These are phyloP conservation scores for Reticulitermes lucifugus DNA, from an alignment of 2,888 invertebrate genomes.

Conservation along the genomic window DNA sequence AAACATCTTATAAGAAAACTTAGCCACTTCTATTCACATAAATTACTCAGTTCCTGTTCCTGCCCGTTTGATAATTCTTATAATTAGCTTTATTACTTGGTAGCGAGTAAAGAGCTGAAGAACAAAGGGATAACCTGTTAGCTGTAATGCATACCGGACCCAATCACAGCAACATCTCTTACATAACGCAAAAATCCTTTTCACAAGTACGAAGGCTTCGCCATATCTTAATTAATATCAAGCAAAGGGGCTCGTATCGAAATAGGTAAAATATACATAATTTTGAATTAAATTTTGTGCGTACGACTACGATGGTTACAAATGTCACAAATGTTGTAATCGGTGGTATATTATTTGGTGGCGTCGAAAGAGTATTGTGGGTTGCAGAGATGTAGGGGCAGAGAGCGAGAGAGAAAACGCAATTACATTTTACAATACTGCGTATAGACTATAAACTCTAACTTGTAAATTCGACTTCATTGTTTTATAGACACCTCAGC, in stretches of 20 bases:
- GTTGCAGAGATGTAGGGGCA: neutral
- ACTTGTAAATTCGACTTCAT: slow-evolving; percentile 34
- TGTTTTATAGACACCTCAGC: slow-evolving; percentile 35
- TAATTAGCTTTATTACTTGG: too few species aligned
- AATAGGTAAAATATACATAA: neutral
- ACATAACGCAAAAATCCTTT: too few species aligned
- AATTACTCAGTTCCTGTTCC: too few species aligned
- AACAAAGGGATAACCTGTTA: too few species aligned
- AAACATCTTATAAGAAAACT: too few species aligned
- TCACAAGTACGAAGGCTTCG: too few species aligned
- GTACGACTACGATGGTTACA: neutral
- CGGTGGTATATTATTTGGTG: slow-evolving; percentile 15
- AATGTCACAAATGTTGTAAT: neutral
- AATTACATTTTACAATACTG: slow-evolving; percentile 29
- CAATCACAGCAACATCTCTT: too few species aligned
- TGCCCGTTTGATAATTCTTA: too few species aligned
- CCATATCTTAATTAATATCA: neutral
- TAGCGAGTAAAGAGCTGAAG: too few species aligned
- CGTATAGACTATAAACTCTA: neutral
- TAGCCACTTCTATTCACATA: too few species aligned
- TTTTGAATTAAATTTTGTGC: neutral
- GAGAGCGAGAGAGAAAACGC: slow-evolving; percentile 5
- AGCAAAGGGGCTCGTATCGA: neutral
- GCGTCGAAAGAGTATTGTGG: slow-evolving; percentile 1
- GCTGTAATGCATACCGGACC: too few species aligned